Conservation (phyloP, 1,140 invertebrate genomes). For the honey bee (Apis mellifera) region Amel_HAv3.1 CM009938.2:9464001-9464500, state of each 20-base stretch:
- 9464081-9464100: conserved; percentile 73
- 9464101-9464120: conserved; percentile 22
- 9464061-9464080: conserved; percentile 76
- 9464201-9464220: conserved; percentile 73
- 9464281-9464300: conserved; percentile 33
- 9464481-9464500: conserved; percentile 71
- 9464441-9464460: conserved; percentile 70
- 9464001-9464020: conserved; percentile 78
- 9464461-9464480: conserved; percentile 71
- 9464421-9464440: conserved; percentile 71
- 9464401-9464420: conserved; percentile 72
- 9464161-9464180: conserved; percentile 76
- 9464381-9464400: conserved; percentile 58
- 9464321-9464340: conserved; percentile 37
- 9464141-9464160: conserved; percentile 75
- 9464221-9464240: conserved; percentile 69
- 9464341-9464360: conserved; percentile 58
- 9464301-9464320: conserved; percentile 18
- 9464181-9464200: conserved; percentile 69
- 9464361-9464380: conserved; percentile 28
- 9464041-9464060: conserved; percentile 78
- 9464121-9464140: conserved; percentile 60
- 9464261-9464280: conserved; percentile 68
- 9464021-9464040: conserved; percentile 78
- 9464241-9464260: conserved; percentile 74